These are phyloP conservation scores for Eristalis arbustorum DNA, from an alignment of 2,888 invertebrate genomes.

Conservation along the genomic window DNA sequence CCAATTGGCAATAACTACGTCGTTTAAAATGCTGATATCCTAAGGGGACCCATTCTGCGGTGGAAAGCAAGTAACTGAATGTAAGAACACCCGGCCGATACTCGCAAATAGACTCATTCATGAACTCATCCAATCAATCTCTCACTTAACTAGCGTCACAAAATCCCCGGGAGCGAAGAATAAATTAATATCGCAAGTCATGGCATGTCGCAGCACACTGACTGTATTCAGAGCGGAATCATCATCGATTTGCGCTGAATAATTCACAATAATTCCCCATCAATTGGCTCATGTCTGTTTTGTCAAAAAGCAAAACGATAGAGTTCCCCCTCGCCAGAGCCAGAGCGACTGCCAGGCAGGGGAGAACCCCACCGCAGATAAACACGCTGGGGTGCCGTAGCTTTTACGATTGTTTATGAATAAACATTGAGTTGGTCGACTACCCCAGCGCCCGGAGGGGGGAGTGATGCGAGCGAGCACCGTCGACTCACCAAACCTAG, in stretches of 20 bases:
- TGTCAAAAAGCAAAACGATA: neutral
- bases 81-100: neutral
- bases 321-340: neutral
- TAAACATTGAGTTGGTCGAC: constrained; percentile 26
- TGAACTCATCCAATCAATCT: neutral
- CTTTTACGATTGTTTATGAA: neutral
- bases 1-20: too few species aligned
- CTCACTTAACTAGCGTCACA: neutral
- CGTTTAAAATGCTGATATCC: too few species aligned
- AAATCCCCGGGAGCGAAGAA: neutral
- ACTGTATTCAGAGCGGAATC: neutral
- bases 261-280: neutral
- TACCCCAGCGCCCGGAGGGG: neutral
- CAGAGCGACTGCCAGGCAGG: neutral
- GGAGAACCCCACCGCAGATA: neutral
- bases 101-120: neutral
- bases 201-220: neutral
- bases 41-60: too few species aligned
- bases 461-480: neutral
- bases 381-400: neutral
- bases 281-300: neutral
- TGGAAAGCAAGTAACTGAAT: neutral
- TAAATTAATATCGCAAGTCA: neutral
- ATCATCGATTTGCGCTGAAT: neutral
- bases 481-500: neutral